These are phyloP conservation scores for Probosciger aterrimus DNA, from an alignment of 2,113 vertebrate genomes.

Conservation along the genomic window DNA sequence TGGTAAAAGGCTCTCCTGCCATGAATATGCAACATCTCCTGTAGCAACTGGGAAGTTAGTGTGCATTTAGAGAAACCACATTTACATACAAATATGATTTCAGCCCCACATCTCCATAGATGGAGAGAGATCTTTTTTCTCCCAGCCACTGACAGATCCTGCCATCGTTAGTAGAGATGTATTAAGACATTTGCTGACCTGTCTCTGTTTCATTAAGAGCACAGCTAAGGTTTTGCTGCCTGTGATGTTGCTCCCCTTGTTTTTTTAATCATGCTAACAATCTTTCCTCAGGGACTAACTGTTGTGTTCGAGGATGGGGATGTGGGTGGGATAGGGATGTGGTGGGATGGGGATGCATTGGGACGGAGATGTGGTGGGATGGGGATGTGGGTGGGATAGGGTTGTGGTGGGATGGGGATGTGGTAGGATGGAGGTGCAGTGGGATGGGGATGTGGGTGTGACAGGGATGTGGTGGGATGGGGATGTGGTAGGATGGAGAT, in stretches of 20 bases:
- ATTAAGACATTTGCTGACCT: neutral
- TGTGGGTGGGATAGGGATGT: neutral
- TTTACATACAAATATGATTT: conserved; percentile 26
- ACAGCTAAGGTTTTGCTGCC: neutral
- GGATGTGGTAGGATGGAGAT: neutral
- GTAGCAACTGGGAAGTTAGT: conserved; percentile 9
- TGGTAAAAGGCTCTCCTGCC: conserved; percentile 19
- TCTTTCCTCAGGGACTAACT: neutral
- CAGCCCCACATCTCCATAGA: neutral
- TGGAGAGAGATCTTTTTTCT: neutral
- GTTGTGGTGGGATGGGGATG: too few species aligned
- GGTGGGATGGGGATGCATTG: rapidly evolving
- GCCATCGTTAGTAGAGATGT: neutral
- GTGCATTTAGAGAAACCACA: conserved; percentile 10
- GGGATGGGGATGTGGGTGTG: neutral
- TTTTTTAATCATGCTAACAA: neutral
- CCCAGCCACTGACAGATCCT: neutral
- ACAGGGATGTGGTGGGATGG: neutral
- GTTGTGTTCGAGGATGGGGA: neutral
- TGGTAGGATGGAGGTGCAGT: rapidly evolving
- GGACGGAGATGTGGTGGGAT: neutral
- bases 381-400: rapidly evolving
- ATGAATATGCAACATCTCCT: conserved; percentile 13
- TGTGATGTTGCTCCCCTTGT: neutral
- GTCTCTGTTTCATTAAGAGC: neutral